Conservation (phyloP, 1,140 invertebrate genomes). For the Leptoteleia sp. region DNA sequence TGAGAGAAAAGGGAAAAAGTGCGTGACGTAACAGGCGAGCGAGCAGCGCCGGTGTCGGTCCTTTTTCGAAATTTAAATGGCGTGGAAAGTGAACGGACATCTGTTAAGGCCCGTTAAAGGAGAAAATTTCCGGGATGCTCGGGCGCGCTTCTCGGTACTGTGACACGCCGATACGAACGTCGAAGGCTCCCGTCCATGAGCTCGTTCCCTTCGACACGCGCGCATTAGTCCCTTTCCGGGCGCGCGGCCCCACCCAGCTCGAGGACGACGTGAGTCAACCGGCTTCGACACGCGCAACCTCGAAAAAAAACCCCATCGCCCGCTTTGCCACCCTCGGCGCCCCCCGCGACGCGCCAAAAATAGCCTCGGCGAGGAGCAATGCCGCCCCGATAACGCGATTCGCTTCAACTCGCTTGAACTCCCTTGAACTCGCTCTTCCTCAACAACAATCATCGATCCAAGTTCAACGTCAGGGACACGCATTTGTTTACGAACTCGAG, state of each 20-base stretch:
- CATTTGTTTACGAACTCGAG: slow-evolving; percentile 24
- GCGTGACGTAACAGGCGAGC: not conserved
- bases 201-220: slow-evolving; percentile 44
- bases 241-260: slow-evolving; percentile 62
- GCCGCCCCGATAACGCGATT: slow-evolving; percentile 39
- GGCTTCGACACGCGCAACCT: slow-evolving; percentile 43
- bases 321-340: slow-evolving; percentile 31
- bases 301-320: slow-evolving; percentile 36
- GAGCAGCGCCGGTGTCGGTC: not conserved
- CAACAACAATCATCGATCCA: slow-evolving; percentile 45
- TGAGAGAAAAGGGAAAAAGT: not conserved
- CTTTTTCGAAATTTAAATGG: slow-evolving; percentile 6
- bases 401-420: slow-evolving; percentile 18
- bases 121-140: slow-evolving; percentile 36
- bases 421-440: slow-evolving; percentile 45
- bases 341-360: slow-evolving; percentile 57
- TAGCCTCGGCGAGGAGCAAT: slow-evolving; percentile 44
- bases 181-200: slow-evolving; percentile 7
- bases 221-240: slow-evolving; percentile 60
- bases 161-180: slow-evolving; percentile 29
- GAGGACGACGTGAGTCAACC: slow-evolving; percentile 55
- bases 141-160: slow-evolving; percentile 23
- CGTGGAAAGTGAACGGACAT: slow-evolving; percentile 11
- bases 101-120: slow-evolving; percentile 3
- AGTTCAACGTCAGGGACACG: slow-evolving; percentile 52